Evolutionary conservation across 2,888 invertebrate genomes (phyloP), one percentile per base, ranked within the genome.

Genomic region (Gibbula magus): DNA sequence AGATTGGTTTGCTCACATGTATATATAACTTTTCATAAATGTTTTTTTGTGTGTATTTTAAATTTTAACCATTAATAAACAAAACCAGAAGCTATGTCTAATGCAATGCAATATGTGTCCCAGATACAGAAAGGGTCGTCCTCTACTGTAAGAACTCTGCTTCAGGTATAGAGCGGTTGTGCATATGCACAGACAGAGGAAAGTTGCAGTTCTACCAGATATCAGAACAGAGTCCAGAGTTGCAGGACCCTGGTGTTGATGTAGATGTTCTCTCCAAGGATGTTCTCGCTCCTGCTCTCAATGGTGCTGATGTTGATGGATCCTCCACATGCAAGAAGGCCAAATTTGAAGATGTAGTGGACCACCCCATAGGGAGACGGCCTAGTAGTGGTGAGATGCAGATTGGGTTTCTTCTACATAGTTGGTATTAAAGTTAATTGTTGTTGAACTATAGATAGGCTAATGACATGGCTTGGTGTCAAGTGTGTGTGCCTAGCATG

Each of bases 131-230:
- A 45, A 10, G 45, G 5, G 10, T 45, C n/a, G 45, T 8, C 10
- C 1, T 45, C 10, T 45, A 13, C 45, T 10, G 35, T 35, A 35
- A 35, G 35, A 7, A 45, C 45, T 45, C 10, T 45, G 45, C 45
- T 83, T 4, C 86, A 95, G 95, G 95, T 91, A 95, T 97, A 81
- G 97, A 98, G 90, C 94, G 97, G 74, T 94, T 98, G 45, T 97
- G 97, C 92, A 96, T 96, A 1, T 96, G 96, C 66, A 97, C 97
- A 0, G 95, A 95, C 86, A 95, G 95, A 78, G 97, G 97, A 4
- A 95, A 96, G 83, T 94, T 97, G 76, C 96, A 96, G 90, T 97
- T 97, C 93, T 92, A 91, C 84, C 90, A 91, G 80, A 81, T 89
- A 32, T 88, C 85, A 84, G 87, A 87, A 52, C 85, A 86, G 66